These are phyloP conservation scores for Cliona cf. orientalis DNA, from an alignment of 37 sponge, comb jelly and placozoan species.

Conservation along the genomic window DNA sequence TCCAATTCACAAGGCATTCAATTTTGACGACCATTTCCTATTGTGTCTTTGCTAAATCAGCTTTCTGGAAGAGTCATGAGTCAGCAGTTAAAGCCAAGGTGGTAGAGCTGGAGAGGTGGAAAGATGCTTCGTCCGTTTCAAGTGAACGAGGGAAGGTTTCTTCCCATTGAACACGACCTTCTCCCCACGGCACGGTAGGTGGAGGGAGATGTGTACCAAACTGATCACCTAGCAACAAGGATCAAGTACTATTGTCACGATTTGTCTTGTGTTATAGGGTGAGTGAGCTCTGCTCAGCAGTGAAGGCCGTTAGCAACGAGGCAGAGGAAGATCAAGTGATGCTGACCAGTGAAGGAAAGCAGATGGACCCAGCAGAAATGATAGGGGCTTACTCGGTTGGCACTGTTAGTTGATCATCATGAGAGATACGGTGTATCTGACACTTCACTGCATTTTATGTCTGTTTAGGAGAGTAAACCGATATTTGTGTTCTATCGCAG, in stretches of 20 bases:
- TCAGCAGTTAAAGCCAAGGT: too few relatives aligned
- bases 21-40: too few relatives aligned
- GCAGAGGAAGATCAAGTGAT: slow-evolving; percentile 20
- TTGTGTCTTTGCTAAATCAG: neutral
- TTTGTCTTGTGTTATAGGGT: slow-evolving; percentile 10
- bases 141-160: slow-evolving; percentile 34
- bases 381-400: slow-evolving; percentile 51
- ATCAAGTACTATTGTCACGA: neutral
- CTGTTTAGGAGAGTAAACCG: slow-evolving; percentile 41
- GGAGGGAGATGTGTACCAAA: neutral
- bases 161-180: slow-evolving; percentile 19
- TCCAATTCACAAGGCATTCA: too few relatives aligned
- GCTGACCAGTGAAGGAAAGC: slow-evolving; percentile 47
- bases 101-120: too few relatives aligned
- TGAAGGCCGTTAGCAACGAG: slow-evolving; percentile 18
- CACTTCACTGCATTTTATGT: slow-evolving; percentile 12
- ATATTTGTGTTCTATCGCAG: slow-evolving; percentile 53
- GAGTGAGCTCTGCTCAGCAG: slow-evolving; percentile 31
- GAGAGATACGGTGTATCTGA: neutral
- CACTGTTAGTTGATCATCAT: slow-evolving; percentile 22
- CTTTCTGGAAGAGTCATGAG: neutral
- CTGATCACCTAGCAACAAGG: neutral
- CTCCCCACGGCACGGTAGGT: slow-evolving; percentile 33
- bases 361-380: slow-evolving; percentile 38
- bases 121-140: slow-evolving; percentile 48